Evolutionary conservation across 2,797 vertebrate genomes (phyloP), one percentile per base, ranked within the genome.

Genomic region (Ctenopoma multispine): DNA sequence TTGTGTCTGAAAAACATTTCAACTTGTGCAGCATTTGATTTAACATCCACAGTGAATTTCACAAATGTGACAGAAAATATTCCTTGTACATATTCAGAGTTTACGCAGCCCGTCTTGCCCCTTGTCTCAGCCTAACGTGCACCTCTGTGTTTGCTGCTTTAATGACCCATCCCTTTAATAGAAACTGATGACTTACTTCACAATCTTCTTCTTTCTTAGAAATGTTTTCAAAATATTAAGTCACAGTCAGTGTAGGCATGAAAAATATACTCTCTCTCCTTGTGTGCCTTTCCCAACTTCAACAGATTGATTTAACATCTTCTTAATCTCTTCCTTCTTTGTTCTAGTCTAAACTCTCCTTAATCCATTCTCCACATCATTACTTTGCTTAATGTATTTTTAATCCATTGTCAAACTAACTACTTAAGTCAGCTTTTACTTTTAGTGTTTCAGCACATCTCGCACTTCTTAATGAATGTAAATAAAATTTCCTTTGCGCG

Each of bases 241-340:
- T 78, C 64, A 41, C 69, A 79, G 61, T 75, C 18, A 36, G 27
- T 69, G 73, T 74, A 38, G 31, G 60, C 64, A 56, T 79, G 48
- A 59, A 36, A 63, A 46, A 44, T 0, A 54, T 34, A 3, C 63
- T 86, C 69, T 85, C 69, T 85, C 75, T 78, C 76, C 66, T 60
- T 56, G 64, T 87, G 88, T 92, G 89, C 89, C 88, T 91, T 87
- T 82, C 82, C 87, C 66, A 69, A 57, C 69, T 70, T 74, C 10
- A 81, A 71, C 65, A 65, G 53, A 65, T 47, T 62, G 54, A 60
- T 11, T 66, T 57, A 62, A 75, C 54, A 59, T 69, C 34, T 49
- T 63, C 49, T 57, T 55, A 34, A 24, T 48, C 38, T n/a, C 47
- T 46, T 18, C 63, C n/a, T 14, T 58, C 21, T 21, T 24, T n/a